Conservation (phyloP, 2,888 invertebrate genomes). For the Boloria euphrosyne region DNA sequence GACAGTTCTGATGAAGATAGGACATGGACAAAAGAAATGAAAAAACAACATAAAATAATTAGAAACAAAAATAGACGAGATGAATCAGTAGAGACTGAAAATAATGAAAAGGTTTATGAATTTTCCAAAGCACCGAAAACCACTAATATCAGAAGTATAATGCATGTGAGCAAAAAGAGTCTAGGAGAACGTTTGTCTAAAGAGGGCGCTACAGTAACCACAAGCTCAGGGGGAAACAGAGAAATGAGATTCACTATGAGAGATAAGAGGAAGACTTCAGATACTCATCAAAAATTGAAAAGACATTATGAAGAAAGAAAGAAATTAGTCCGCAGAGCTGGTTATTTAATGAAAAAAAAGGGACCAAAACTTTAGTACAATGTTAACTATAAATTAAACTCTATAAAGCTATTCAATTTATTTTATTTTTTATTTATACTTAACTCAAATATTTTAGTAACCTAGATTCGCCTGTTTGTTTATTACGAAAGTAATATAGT, state of each 20-base stretch:
- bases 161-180: constrained; percentile 83
- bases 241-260: constrained; percentile 90
- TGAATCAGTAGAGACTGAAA: constrained; percentile 45
- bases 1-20: constrained; percentile 91
- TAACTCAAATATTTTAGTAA: too few relatives aligned
- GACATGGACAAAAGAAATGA: constrained; percentile 90
- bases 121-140: constrained; percentile 78
- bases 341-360: constrained; percentile 65
- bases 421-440: too few relatives aligned
- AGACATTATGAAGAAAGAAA: constrained; percentile 87
- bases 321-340: constrained; percentile 79
- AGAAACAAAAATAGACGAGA: constrained; percentile 60
- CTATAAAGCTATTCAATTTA: too few relatives aligned
- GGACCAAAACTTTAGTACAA: not conserved
- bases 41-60: constrained; percentile 87
- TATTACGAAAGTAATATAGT: too few relatives aligned
- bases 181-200: constrained; percentile 88
- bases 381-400: too few relatives aligned
- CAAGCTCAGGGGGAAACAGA: constrained; percentile 85
- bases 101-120: constrained; percentile 54
- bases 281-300: constrained; percentile 83
- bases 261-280: constrained; percentile 78
- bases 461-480: too few relatives aligned
- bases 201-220: constrained; percentile 79
- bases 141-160: constrained; percentile 71